phyloP scores from a whole-genome alignment of 1,140 invertebrate species.

The Drosophila nebulosa region DNA sequence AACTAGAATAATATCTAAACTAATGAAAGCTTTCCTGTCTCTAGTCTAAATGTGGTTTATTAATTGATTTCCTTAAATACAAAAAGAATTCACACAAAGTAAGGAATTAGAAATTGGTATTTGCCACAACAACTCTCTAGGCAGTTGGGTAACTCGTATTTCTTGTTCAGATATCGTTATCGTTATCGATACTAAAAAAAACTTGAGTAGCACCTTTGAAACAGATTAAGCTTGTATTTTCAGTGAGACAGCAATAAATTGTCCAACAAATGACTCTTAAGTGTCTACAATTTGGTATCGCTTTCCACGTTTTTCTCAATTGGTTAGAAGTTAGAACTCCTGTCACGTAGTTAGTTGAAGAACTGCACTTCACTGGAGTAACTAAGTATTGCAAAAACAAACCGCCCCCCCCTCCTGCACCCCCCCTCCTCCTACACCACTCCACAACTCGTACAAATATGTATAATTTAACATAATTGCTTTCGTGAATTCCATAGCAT shows the following conservation, averaged over 20 bases:
- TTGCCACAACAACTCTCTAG: no score
- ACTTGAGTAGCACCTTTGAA: not conserved
- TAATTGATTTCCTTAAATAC: no score
- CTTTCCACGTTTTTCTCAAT: not conserved
- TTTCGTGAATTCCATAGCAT: slow-evolving; percentile 55
- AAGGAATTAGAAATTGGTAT: no score
- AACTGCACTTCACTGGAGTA: slow-evolving; percentile 19
- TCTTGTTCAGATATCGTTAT: not conserved
- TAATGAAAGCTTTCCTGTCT: not conserved
- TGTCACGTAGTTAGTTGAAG: slow-evolving; percentile 33
- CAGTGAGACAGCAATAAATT: not conserved
- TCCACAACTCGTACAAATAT: slow-evolving; percentile 40
- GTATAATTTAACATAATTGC: slow-evolving; percentile 68
- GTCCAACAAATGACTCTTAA: slow-evolving; percentile 34
- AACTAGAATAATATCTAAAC: no score
- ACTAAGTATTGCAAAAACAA: slow-evolving; percentile 8
- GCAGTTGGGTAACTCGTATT: no score
- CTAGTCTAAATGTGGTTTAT: not conserved
- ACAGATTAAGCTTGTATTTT: no score
- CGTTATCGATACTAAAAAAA: not conserved
- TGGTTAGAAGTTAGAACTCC: slow-evolving; percentile 20
- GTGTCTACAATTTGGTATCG: slow-evolving; percentile 33
- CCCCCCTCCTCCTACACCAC: no score
- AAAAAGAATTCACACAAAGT: no score
- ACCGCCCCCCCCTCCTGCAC: no score